Percentiles rank a stretch among this genome's conserved stretches.
Conservation (phyloP, 2,113 vertebrate species). For the Lophochroa leadbeateri region DNA sequence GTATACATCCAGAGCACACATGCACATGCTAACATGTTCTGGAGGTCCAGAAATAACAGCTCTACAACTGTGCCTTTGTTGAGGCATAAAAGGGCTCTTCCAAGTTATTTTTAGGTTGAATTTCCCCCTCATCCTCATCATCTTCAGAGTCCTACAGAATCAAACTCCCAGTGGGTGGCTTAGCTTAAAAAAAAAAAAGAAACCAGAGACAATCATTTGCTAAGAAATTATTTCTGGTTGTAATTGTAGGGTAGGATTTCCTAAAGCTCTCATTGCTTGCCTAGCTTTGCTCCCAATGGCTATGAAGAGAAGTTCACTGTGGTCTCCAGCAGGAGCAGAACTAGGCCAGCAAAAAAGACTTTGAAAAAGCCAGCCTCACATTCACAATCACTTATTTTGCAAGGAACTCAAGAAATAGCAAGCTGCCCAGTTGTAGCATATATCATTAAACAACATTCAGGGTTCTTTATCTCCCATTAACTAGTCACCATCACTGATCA, state of each 20-base stretch:
- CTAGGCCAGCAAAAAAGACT: not conserved
- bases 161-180: not conserved
- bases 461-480: not conserved
- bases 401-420: not conserved
- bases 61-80: not conserved
- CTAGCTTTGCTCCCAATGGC: not conserved
- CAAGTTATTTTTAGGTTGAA: not conserved
- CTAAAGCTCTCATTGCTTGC: not conserved
- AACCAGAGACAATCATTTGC: not conserved
- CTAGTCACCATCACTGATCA: not conserved
- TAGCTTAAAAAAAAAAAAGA: not conserved
- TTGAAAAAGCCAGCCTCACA: not conserved
- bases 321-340: not conserved
- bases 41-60: not conserved
- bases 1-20: not conserved
- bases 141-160: not conserved
- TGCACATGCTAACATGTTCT: not conserved
- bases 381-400: not conserved
- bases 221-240: not conserved
- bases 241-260: not conserved
- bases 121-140: not conserved
- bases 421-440: not conserved
- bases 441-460: not conserved
- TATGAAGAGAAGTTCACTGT: not conserved
- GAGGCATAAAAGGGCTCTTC: not conserved